A percentile compares a stretch with the other conserved stretches of the same genome.
phyloP scores from a whole-genome alignment of 2,888 invertebrate species.

The Trachelus troglodyta region DNA sequence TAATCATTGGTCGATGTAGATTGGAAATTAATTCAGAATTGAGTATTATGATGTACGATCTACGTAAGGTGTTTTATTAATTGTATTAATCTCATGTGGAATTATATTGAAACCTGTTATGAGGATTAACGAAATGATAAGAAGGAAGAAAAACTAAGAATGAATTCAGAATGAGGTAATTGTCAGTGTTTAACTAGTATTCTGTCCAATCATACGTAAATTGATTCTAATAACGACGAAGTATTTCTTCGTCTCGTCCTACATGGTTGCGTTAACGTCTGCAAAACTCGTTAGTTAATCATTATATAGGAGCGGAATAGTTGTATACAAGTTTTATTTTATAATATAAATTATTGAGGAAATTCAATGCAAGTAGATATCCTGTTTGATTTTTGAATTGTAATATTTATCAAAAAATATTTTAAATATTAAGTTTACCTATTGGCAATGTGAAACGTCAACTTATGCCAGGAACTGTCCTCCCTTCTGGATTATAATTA shows the following conservation, averaged over 20 bases:
- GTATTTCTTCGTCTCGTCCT: slow-evolving; percentile 27
- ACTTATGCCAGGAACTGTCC: neutral
- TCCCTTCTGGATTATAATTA: neutral
- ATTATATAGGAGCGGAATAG: neutral
- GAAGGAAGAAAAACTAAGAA: slow-evolving; percentile 15
- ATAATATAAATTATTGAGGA: neutral
- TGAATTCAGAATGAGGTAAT: slow-evolving; percentile 34
- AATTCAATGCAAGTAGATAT: neutral
- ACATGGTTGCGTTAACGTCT: slow-evolving; percentile 15
- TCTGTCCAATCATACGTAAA: slow-evolving; percentile 29
- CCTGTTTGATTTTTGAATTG: neutral
- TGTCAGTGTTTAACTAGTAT: slow-evolving; percentile 16
- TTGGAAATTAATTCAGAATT: neutral
- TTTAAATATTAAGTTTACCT: neutral
- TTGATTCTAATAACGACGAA: slow-evolving; percentile 30
- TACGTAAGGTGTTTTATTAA: neutral
- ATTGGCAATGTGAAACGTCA: neutral
- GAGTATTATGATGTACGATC: neutral
- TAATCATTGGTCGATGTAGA: neutral
- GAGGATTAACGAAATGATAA: neutral
- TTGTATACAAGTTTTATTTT: neutral
- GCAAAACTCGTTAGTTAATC: slow-evolving; percentile 3
- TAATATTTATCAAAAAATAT: neutral
- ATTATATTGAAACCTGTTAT: neutral
- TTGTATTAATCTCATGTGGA: neutral